Conservation (phyloP, 2,113 vertebrate genomes). For the Xiphophorus maculatus region DNA sequence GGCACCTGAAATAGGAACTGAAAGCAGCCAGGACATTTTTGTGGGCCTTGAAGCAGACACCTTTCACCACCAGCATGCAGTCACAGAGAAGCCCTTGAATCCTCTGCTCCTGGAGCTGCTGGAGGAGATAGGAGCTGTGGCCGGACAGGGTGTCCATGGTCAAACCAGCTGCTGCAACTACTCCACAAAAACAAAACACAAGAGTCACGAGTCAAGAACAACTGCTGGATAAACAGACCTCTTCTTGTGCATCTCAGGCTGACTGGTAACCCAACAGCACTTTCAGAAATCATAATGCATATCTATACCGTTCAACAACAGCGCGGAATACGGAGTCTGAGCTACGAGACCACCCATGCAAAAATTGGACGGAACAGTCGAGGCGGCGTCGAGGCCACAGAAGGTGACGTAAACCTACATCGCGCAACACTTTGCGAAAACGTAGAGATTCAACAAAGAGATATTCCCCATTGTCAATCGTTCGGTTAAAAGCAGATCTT, state of each 20-base stretch:
- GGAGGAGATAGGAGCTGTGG: constrained; percentile 95
- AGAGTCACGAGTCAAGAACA: background rate
- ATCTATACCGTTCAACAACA: constrained; percentile 13
- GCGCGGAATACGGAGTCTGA: constrained; percentile 24
- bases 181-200: constrained; percentile 20
- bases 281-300: background rate
- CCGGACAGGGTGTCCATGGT: constrained; percentile 89
- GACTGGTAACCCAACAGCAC: background rate
- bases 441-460: background rate
- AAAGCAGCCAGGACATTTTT: constrained; percentile 98
- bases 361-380: constrained; percentile 51
- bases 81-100: constrained; percentile 97
- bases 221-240: background rate
- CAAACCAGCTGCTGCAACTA: constrained; percentile 46
- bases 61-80: constrained; percentile 96
- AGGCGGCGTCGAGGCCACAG: constrained; percentile 22
- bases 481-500: background rate
- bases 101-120: constrained; percentile 96
- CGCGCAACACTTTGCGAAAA: background rate
- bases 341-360: constrained; percentile 60
- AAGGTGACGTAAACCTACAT: rapidly evolving
- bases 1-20: constrained; percentile 94
- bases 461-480: background rate
- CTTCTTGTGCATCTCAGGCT: background rate
- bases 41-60: constrained; percentile 97